These are phyloP conservation scores for Drosophila fungiperda DNA, from an alignment of 2,888 invertebrate genomes.

Conservation along the genomic window DNA sequence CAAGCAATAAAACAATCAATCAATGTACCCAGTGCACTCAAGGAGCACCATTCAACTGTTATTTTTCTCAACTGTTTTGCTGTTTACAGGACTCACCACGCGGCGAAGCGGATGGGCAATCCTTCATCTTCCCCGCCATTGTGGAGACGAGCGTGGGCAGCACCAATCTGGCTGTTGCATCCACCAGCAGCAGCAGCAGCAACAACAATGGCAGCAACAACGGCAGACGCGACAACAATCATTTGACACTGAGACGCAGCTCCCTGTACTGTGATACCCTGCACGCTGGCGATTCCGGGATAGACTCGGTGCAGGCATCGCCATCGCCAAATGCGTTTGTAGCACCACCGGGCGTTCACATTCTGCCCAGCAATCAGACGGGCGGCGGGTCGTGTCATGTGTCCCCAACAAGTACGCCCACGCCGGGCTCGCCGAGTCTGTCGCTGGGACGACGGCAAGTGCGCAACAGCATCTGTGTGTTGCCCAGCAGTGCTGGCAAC, in stretches of 20 bases:
- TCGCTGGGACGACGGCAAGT: constrained; percentile 79
- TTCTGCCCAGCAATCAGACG: constrained; percentile 62
- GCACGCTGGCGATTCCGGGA: constrained; percentile 89
- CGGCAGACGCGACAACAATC: constrained; percentile 64
- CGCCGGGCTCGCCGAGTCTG: constrained; percentile 84
- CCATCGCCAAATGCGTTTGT: constrained; percentile 86
- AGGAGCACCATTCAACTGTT: constrained; percentile 18
- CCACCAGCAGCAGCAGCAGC: constrained; percentile 59
- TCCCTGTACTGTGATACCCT: constrained; percentile 86
- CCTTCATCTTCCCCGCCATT: constrained; percentile 88
- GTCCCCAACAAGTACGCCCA: constrained; percentile 84
- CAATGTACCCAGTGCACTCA: constrained; percentile 28
- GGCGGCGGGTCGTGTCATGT: constrained; percentile 83
- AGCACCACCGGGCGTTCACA: constrained; percentile 82
- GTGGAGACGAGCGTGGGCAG: constrained; percentile 83
- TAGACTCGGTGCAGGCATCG: constrained; percentile 90
- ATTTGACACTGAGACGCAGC: constrained; percentile 75
- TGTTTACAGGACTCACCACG: constrained; percentile 88
- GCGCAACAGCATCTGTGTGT: constrained; percentile 76
- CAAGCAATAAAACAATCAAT: constrained; percentile 10
- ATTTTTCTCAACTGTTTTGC: constrained; percentile 35
- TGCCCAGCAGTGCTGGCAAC: constrained; percentile 61
- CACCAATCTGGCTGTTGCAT: constrained; percentile 31
- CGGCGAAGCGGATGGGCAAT: constrained; percentile 89
- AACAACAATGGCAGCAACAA: constrained; percentile 43